A percentile compares a stretch with the other conserved stretches of the same genome.
These are phyloP conservation scores for Scaptomyza reducta DNA, from an alignment of 2,888 invertebrate species.

Conservation along the genomic window DNA sequence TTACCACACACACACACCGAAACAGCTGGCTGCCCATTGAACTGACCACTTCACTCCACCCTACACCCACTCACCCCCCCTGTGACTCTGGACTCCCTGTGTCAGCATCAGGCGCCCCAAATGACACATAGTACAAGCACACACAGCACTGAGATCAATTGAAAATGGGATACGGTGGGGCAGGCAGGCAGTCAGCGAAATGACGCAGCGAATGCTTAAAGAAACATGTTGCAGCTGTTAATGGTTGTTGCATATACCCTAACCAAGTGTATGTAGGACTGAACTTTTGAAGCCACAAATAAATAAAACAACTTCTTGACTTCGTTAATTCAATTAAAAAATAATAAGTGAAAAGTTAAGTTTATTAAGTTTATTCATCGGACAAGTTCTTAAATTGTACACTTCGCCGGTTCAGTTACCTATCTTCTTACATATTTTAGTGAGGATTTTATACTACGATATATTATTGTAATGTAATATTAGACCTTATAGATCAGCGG, in stretches of 20 bases:
- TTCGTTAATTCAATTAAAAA: no score
- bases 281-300: no score
- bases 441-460: no score
- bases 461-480: no score
- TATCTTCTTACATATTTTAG: no score
- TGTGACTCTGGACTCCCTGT: slow-evolving; percentile 5
- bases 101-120: slow-evolving; percentile 36
- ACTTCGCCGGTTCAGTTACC: no score
- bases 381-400: no score
- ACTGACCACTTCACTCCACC: slow-evolving; percentile 30
- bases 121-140: slow-evolving; percentile 48
- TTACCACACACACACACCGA: slow-evolving; percentile 1
- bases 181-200: slow-evolving; percentile 12
- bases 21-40: slow-evolving; percentile 27
- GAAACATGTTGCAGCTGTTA: slow-evolving; percentile 22
- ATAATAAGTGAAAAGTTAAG: no score
- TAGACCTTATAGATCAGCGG: no score
- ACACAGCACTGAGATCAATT: slow-evolving; percentile 6
- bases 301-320: no score
- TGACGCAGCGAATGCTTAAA: slow-evolving; percentile 50
- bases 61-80: neutral
- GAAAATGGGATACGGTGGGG: slow-evolving; percentile 5
- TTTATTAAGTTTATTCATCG: no score
- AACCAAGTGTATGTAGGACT: no score
- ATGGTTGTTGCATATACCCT: slow-evolving; percentile 5